Base-by-base conservation (phyloP, 1,140 invertebrate genomes). In the Heliconius melpomene region DNA sequence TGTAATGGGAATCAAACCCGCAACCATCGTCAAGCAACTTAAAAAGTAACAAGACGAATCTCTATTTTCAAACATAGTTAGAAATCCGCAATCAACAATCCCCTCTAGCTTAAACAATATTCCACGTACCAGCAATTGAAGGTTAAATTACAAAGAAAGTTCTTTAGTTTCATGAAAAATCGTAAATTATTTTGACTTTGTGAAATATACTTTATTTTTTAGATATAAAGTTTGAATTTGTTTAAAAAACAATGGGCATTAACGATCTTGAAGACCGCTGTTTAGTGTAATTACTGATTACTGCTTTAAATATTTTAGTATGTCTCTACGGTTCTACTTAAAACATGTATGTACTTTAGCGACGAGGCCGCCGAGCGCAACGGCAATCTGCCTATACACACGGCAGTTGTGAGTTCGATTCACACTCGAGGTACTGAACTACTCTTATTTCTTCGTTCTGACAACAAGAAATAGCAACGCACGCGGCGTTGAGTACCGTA, bases 41-140 rank as follows among this genome's bases (percentile, higher is more conserved):
- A 66, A 29, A 6, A 66, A 26, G 9, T 26, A 13, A 66, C 3
- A 13, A 66, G 9, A 2, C 1, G 11, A 26, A 29, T 26, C 2
- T 23, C 9, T 57, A 13, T 66, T 8, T 11, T 26, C 29, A 66
- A 66, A 16, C 16, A 3, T 16, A 29, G n/a, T 23, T 57, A 57
- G 7, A 11, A 57, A 9, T 23, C n/a, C 54, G 20, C n/a, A 57
- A 57, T 23, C n/a, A 57, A 23, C 54, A 57, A 57, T 8, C 54
- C 8, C 54, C 8, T n/a, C 23, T 57, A 57, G 20, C 54, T 57
- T 9, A n/a, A 57, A 57, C n/a, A 57, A 23, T 57, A 57, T 57
- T 57, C 54, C 54, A 57, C n/a, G 54, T 57, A 57, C 54, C 7
- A 57, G 54, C 54, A 57, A 57, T 57, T 57, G 54, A 57, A 57